A percentile compares a stretch with the other conserved stretches of the same genome.
Evolutionary conservation across 1,140 invertebrate species (phyloP).

Genomic region (Drosophila watanabei): DNA sequence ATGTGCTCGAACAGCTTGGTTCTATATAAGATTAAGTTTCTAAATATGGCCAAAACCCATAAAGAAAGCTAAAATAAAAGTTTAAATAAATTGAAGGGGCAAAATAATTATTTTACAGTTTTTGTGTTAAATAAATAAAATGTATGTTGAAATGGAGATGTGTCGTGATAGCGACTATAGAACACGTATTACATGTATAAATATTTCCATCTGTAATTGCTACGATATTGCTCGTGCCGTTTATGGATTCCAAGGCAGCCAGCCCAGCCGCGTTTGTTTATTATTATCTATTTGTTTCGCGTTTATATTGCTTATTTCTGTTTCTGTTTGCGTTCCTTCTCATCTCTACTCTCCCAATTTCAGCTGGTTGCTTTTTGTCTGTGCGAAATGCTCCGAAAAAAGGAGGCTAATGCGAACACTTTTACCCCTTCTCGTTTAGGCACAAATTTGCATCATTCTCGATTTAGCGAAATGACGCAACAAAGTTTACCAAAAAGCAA

Average conservation of each 20-base stretch:
- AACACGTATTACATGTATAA: neutral
- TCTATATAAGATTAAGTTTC: too few species aligned
- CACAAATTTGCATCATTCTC: constrained; percentile 49
- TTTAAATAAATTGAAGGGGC: constrained; percentile 8
- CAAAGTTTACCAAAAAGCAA: constrained; percentile 10
- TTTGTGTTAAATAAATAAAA: constrained; percentile 21
- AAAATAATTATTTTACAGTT: constrained; percentile 14
- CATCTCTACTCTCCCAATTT: constrained; percentile 17
- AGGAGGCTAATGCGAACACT: constrained; percentile 16
- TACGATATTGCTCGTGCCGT: constrained; percentile 30
- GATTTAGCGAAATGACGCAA: constrained; percentile 50
- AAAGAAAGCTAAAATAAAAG: neutral
- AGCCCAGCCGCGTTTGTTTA: constrained; percentile 37
- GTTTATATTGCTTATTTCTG: constrained; percentile 29
- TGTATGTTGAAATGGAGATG: constrained; percentile 16
- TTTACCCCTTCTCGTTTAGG: constrained; percentile 3
- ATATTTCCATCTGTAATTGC: constrained; percentile 24
- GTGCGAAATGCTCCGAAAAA: constrained; percentile 16
- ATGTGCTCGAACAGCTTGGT: neutral
- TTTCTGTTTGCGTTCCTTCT: constrained; percentile 18
- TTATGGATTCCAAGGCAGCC: constrained; percentile 46
- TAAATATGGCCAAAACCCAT: neutral
- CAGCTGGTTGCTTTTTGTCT: constrained; percentile 16
- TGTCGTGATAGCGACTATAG: constrained; percentile 1
- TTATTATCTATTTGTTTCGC: constrained; percentile 37